Evolutionary conservation across 2,113 vertebrate genomes (phyloP).

Genomic region (Dissostichus mawsoni): DNA sequence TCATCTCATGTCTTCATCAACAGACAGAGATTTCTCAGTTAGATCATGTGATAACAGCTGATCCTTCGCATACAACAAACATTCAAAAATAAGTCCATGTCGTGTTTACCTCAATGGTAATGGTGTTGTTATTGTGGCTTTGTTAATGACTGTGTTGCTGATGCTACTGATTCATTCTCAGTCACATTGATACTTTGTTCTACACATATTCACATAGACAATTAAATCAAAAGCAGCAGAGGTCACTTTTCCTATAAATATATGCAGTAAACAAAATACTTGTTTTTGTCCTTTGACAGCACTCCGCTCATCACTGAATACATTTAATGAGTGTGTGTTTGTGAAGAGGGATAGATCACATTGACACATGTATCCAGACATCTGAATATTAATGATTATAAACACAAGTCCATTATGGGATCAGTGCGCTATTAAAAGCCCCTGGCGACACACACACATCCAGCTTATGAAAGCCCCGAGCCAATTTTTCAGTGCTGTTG

Average conservation of each 20-base stretch:
- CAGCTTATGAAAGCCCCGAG: too few species aligned
- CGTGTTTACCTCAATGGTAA: background rate
- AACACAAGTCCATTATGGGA: constrained; percentile 46
- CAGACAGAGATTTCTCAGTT: background rate
- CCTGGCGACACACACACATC: background rate
- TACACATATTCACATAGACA: background rate
- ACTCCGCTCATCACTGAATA: constrained; percentile 27
- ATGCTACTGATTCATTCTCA: background rate
- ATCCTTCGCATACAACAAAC: background rate
- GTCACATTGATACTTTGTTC: background rate
- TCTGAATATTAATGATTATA: constrained; percentile 72
- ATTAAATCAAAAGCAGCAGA: constrained; percentile 28
- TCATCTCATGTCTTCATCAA: background rate
- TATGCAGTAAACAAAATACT: constrained; percentile 17
- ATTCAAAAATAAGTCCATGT: too few species aligned
- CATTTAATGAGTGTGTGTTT: constrained; percentile 1
- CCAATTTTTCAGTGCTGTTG: too few species aligned
- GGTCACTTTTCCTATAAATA: background rate
- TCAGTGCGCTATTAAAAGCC: constrained; percentile 17
- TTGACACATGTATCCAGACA: constrained; percentile 59
- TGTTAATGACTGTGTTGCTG: background rate
- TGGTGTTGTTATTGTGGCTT: background rate
- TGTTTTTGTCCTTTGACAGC: constrained; percentile 25
- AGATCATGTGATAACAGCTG: background rate
- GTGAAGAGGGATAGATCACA: constrained; percentile 13